These are phyloP conservation scores for Siphlonurus alternatus DNA, from an alignment of 2,888 invertebrate genomes.

Conservation along the genomic window DNA sequence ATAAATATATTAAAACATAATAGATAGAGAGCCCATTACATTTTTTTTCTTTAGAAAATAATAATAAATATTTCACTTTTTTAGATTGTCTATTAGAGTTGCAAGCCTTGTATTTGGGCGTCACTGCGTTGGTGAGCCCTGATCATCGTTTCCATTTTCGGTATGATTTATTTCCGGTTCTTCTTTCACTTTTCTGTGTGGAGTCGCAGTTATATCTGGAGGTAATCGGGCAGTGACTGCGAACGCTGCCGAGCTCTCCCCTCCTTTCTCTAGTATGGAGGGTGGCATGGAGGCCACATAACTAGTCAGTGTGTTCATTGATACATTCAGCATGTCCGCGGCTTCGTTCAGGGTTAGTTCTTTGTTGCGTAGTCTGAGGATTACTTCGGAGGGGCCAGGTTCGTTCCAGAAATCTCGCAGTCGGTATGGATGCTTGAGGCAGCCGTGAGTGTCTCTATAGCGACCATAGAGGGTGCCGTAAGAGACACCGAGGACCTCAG, in stretches of 20 bases:
- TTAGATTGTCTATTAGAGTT: too few relatives aligned
- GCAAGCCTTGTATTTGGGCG: too few relatives aligned
- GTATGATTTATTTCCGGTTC: neutral
- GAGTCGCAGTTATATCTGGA: neutral
- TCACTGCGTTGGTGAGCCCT: too few relatives aligned
- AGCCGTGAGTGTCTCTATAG: slow-evolving; percentile 77
- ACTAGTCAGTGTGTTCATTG: slow-evolving; percentile 53
- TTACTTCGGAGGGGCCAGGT: slow-evolving; percentile 54
- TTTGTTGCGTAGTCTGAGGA: slow-evolving; percentile 50
- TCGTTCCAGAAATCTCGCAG: slow-evolving; percentile 62
- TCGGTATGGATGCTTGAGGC: slow-evolving; percentile 70
- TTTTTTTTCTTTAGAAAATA: too few relatives aligned
- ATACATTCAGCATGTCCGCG: slow-evolving; percentile 57
- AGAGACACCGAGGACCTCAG: slow-evolving; percentile 74
- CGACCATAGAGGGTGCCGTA: slow-evolving; percentile 82
- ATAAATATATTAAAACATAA: too few relatives aligned
- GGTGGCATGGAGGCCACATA: slow-evolving; percentile 24
- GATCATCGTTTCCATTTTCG: neutral
- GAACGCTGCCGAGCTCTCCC: neutral
- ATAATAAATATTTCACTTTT: too few relatives aligned
- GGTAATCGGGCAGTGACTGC: neutral
- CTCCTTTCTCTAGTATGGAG: neutral
- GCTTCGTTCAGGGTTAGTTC: slow-evolving; percentile 55
- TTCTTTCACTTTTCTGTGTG: neutral
- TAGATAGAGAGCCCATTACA: too few relatives aligned